Evolutionary conservation across 2,113 vertebrate species (phyloP).

Genomic region (Polypterus bichir): DNA sequence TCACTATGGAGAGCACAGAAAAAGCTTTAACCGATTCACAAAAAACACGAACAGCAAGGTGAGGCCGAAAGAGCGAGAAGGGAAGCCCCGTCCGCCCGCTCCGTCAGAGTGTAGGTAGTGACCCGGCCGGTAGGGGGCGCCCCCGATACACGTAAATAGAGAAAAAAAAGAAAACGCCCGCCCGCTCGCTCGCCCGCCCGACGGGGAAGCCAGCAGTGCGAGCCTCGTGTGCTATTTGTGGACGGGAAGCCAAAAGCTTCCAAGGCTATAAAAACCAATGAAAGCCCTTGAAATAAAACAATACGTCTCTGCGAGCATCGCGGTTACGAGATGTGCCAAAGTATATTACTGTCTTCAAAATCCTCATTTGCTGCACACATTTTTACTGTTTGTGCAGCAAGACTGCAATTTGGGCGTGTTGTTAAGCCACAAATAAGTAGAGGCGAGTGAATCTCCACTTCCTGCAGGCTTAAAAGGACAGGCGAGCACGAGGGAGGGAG

Average conservation of each 20-base stretch:
- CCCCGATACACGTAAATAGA: no score
- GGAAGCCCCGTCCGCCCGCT: no score
- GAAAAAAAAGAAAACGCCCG: no score
- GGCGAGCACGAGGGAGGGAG: no score
- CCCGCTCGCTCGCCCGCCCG: no score
- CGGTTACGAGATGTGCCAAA: constrained; percentile 28
- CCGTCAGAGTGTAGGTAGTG: no score
- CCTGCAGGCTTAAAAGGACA: constrained; percentile 12
- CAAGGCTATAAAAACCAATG: constrained; percentile 7
- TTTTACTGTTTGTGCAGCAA: constrained; percentile 38
- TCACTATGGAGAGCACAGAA: constrained; percentile 81
- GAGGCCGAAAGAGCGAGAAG: no score
- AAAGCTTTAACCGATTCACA: constrained; percentile 90
- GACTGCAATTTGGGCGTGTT: constrained; percentile 48
- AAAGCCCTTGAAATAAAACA: constrained; percentile 15
- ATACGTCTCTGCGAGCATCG: constrained; percentile 24
- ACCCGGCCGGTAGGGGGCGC: no score
- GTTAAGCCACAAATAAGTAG: constrained; percentile 45
- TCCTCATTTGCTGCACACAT: constrained; percentile 27
- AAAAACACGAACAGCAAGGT: constrained; percentile 54
- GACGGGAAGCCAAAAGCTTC: background rate
- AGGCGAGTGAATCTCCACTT: constrained; percentile 48
- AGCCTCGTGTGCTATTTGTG: no score
- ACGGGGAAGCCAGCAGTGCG: no score
- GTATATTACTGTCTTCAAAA: constrained; percentile 22